A percentile compares a stretch with the other conserved stretches of the same genome.
phyloP scores from a whole-genome alignment of 2,113 vertebrate genomes.

The Actinemys pallida region DNA sequence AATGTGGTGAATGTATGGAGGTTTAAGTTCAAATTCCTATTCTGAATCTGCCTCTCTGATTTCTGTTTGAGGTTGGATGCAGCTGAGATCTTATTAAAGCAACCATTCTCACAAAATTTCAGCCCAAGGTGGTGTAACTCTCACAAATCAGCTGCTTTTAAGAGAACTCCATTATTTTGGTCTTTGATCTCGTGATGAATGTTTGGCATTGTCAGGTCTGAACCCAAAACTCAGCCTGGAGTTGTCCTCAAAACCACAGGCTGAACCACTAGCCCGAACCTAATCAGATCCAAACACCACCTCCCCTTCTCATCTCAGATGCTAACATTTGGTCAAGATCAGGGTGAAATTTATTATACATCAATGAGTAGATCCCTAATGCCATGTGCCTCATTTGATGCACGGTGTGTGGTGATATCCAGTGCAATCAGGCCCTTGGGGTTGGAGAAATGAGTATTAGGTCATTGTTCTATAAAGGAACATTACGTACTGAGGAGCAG shows the following conservation, averaged over 20 bases:
- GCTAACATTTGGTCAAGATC: neutral
- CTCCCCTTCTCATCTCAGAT: neutral
- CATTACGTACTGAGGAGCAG: neutral
- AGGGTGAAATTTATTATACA: neutral
- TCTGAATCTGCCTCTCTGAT: neutral
- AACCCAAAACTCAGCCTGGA: neutral
- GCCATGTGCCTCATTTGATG: neutral
- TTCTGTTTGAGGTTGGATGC: neutral
- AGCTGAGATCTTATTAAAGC: neutral
- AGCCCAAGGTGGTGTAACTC: neutral
- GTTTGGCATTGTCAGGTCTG: neutral
- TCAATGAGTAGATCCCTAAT: neutral
- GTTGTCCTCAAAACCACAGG: neutral
- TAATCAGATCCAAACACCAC: neutral
- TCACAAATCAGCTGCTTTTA: neutral
- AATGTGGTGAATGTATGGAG: neutral
- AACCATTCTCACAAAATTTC: neutral
- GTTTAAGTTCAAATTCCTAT: constrained; percentile 26
- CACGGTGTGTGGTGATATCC: neutral
- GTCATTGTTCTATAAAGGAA: neutral
- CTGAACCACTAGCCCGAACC: neutral
- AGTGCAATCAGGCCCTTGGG: neutral
- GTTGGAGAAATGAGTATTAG: neutral
- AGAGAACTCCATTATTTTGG: neutral
- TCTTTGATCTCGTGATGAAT: neutral